These are phyloP conservation scores for Argyresthia goedartella DNA, from an alignment of 2,888 invertebrate species.

Conservation along the genomic window DNA sequence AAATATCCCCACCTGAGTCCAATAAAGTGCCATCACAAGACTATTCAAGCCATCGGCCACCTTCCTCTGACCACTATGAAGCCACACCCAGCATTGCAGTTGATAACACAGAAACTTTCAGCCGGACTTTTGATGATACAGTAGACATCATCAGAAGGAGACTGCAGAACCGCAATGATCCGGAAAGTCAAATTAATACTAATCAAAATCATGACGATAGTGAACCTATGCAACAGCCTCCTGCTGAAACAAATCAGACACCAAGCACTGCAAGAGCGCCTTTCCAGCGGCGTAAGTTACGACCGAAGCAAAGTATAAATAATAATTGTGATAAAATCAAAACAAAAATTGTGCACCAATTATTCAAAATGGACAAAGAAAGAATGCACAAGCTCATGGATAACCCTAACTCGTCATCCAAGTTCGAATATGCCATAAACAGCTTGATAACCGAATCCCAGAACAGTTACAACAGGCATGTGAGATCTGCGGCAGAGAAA, in stretches of 20 bases:
- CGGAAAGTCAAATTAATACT: conserved; percentile 21
- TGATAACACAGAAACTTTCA: conserved; percentile 49
- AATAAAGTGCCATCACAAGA: too few relatives aligned
- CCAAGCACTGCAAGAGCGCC: conserved; percentile 26
- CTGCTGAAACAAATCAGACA: conserved; percentile 11
- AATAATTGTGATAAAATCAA: conserved; percentile 55
- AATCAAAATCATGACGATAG: conserved; percentile 21
- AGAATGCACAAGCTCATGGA: conserved; percentile 62
- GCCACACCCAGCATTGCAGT: conserved; percentile 30
- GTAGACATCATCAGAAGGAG: conserved; percentile 52
- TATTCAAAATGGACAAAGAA: conserved; percentile 64
- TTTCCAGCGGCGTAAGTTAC: conserved; percentile 8
- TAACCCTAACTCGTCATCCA: conserved; percentile 59
- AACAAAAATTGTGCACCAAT: conserved; percentile 58
- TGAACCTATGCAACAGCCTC: conserved; percentile 11
- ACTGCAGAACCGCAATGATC: conserved; percentile 43
- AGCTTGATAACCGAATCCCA: conserved; percentile 60
- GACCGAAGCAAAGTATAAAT: conserved; percentile 30
- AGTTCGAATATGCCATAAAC: conserved; percentile 63
- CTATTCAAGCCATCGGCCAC: conserved; percentile 52
- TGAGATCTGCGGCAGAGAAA: conserved; percentile 59
- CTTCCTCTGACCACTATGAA: conserved; percentile 57
- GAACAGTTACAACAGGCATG: conserved; percentile 53
- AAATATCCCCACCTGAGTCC: background rate
- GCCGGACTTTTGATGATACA: conserved; percentile 54